Evolutionary conservation across 2,888 invertebrate genomes (phyloP), one percentile per base, ranked within the genome.

Genomic region (Caenorhabditis sinica): DNA sequence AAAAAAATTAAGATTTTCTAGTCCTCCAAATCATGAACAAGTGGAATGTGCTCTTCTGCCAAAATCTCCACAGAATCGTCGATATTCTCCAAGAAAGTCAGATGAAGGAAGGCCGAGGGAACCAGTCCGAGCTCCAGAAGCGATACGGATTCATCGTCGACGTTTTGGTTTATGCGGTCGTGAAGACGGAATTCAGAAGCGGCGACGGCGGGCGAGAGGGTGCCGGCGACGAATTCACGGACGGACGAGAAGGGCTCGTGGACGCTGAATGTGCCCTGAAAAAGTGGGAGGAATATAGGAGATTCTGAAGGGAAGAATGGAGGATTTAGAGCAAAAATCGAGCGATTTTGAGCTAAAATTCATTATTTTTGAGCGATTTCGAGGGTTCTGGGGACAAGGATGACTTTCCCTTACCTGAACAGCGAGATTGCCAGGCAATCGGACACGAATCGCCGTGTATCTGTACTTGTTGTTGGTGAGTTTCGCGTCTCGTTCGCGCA

Each of bases 401-500:
- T 13, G 13, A 40, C 9, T 40, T 36, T 36, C 49, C 1, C 49
- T 0, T 45, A 90, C 91, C 89, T 91, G 89, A 4, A 92, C 60
- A 2, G 91, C 30, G 61, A 85, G 82, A 30, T 86, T 76, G 93
- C 97, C 91, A 0, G 97, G 97, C 93, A 98, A 96, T 72, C 96
- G 95, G 49, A 98, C 94, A 88, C 97, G 94, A 79, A 98, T 95
- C 66, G 97, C 94, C 2, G 96, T 95, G 93, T 96, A 98, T 92
- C 95, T 95, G 93, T 97, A 97, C 93, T 95, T 95, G 74, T 96
- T 94, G 93, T 96, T 95, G 91, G 96, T 96, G 69, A 96, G 94
- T 83, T 95, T 93, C 92, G 96, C 96, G 85, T 97, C 97, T 86
- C 96, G 96, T 92, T 97, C 97, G 28, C 97, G 94, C 97, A 98